Percentiles rank a stretch among this genome's conserved stretches.
Evolutionary conservation across 2,888 invertebrate species (phyloP).

Genomic region (Orchesellides sinensis): DNA sequence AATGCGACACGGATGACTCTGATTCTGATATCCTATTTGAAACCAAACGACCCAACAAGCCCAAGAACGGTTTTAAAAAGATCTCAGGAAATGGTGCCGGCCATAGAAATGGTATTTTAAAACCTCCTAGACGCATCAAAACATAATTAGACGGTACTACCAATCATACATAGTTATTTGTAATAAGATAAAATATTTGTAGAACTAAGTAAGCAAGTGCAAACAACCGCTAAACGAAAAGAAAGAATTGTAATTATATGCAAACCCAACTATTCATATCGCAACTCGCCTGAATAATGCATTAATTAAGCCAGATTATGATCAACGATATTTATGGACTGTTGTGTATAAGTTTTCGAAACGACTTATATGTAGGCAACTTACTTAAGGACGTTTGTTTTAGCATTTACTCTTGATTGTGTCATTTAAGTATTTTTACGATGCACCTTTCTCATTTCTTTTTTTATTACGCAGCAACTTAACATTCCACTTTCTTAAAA

Average conservation of each 20-base stretch:
- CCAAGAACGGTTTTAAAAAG: slow-evolving; percentile 74
- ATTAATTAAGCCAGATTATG: not conserved
- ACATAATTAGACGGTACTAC: slow-evolving; percentile 52
- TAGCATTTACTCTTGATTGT: too few species aligned
- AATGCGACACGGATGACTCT: slow-evolving; percentile 83
- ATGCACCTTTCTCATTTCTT: not conserved
- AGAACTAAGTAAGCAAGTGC: not conserved
- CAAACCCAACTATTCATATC: slow-evolving; percentile 25
- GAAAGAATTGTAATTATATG: slow-evolving; percentile 16
- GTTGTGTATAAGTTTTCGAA: not conserved
- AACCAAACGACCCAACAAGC: slow-evolving; percentile 77
- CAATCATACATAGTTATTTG: not conserved
- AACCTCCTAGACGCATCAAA: slow-evolving; percentile 69
- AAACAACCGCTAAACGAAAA: not conserved
- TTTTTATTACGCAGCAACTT: not conserved
- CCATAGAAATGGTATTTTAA: slow-evolving; percentile 70
- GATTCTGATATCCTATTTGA: slow-evolving; percentile 92
- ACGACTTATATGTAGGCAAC: not conserved
- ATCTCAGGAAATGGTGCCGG: slow-evolving; percentile 61
- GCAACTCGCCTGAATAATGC: slow-evolving; percentile 17
- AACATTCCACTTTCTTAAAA: slow-evolving; percentile 16
- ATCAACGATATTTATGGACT: slow-evolving; percentile 29
- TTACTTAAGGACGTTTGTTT: too few species aligned
- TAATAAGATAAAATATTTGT: not conserved
- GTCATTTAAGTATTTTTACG: not conserved